Base-by-base conservation (phyloP, 1,140 invertebrate genomes). In the Cydia fagiglandana region DNA sequence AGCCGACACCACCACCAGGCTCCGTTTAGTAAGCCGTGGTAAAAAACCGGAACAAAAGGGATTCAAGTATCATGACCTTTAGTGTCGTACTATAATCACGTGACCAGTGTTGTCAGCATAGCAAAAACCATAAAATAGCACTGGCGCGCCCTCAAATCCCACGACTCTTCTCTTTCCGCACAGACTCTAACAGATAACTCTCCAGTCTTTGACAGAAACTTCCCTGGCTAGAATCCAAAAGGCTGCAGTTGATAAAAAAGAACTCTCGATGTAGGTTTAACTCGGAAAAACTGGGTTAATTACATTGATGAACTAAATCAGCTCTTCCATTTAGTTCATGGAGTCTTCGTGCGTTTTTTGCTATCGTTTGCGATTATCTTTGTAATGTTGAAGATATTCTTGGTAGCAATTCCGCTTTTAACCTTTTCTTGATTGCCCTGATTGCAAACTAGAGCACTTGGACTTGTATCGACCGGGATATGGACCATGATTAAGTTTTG, bases 291-390 rank as follows among this genome's bases (percentile, higher is more conserved):
- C 56, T 61, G 20, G 56, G 56, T 61, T 61, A 61, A 61, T 61
- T 61, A 61, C 56, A 61, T 61, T 24, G 56, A 61, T 61, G 56
- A 61, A 61, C 56, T 61, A 24, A 61, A 61, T 61, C 56, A 61
- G 56, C 56, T 61, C 56, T 61, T 24, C 20, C 56, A 61, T 61
- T 61, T 61, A 61, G 56, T 24, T 61, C 56, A 61, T n/a, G 47
- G 47, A 50, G n/a, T 53, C 50, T 24, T 61, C 56, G 9, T 61
- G 56, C 10, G 20, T 24, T 61, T 61, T 61, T 61, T 61, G 15
- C 56, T 24, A 61, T 61, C 56, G 53, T 56, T 61, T 24, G 56
- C 20, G 56, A 61, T 61, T 61, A 61, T 61, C 56, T 61, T 61
- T 61, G 56, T 61, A 61, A 61, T 61, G 17, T 24, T 61, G 56